These are phyloP conservation scores for Enteromius fasciolatus DNA, from an alignment of 2,797 vertebrate species.

Conservation along the genomic window DNA sequence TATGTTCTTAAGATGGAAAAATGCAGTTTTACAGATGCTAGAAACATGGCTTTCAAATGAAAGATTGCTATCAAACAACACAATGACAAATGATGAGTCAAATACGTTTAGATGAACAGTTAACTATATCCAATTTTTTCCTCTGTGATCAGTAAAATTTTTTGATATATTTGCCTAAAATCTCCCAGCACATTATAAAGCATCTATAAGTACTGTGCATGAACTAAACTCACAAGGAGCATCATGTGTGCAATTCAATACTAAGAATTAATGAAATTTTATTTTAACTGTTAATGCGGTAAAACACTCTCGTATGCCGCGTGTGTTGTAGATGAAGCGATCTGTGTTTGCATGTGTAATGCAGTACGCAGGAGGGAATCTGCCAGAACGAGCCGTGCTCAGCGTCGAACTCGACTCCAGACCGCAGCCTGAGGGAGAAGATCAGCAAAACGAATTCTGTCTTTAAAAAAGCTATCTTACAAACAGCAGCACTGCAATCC, in stretches of 20 bases:
- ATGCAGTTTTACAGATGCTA: too few relatives aligned
- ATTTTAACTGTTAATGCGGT: not conserved
- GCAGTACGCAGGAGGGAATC: conserved; percentile 49
- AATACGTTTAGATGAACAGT: not conserved
- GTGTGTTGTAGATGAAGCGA: conserved; percentile 42
- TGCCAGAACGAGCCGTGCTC: not conserved
- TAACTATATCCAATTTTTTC: not conserved
- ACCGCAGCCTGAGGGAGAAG: conserved; percentile 62
- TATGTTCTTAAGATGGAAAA: too few relatives aligned
- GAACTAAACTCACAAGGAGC: not conserved
- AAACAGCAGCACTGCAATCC: conserved; percentile 75
- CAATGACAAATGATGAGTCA: too few relatives aligned
- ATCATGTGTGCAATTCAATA: not conserved
- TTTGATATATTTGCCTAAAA: not conserved
- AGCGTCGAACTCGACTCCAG: conserved; percentile 30
- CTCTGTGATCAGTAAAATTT: not conserved
- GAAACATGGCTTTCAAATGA: too few relatives aligned
- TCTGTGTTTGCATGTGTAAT: conserved; percentile 57
- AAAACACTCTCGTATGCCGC: conserved; percentile 2
- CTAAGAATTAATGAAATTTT: not conserved
- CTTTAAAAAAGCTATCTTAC: conserved; percentile 75
- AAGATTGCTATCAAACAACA: too few relatives aligned
- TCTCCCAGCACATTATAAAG: not conserved
- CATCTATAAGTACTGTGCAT: not conserved
- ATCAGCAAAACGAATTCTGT: conserved; percentile 65